Evolutionary conservation across 1,140 invertebrate genomes (phyloP), one percentile per base, ranked within the genome.

Genomic region (Galleria mellonella): DNA sequence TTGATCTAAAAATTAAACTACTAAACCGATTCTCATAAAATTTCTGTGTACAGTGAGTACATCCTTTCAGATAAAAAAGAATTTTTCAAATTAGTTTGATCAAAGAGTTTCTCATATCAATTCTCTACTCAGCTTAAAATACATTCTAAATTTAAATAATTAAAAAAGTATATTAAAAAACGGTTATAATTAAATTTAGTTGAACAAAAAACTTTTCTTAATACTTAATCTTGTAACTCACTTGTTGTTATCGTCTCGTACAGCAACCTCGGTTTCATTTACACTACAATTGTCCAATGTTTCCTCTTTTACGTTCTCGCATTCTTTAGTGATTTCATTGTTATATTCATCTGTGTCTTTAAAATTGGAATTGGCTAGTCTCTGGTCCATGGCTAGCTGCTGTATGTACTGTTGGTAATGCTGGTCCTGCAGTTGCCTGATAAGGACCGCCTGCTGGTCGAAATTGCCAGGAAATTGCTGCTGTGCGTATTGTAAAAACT

Each of bases 381-480:
- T 75, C 41, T 92, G 89, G 27, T 90, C 88, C 5, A 88, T 78
- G 0, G 88, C 71, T 12, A 92, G 62, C 69, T 95, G 96, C 68
- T 98, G 94, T 92, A 99, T 97, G 72, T 99, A 99, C 70, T 98
- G 97, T 71, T 98, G 96, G 75, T 98, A 99, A 86, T 99, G 97
- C 64, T 99, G 96, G 59, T 98, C 97, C 87, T 99, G 97, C 30
- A 99, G 79, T 69, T 98, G 97, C 35, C 92, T 88, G 39, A 99
- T 96, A 10, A 99, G 86, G 38, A 96, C 90, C 1, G 94, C 96
- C 90, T 99, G 98, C 88, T 98, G 94, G 61, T 98, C 95, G 6
- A 93, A 93, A 86, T 89, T 90, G 9, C 94, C 95, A 7, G 98
- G 97, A 83, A 93, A 98, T 70, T 99, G 98, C 71, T 99, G 96